These are phyloP conservation scores for Ancistrus triradiatus DNA, from an alignment of 2,113 vertebrate species.

Conservation along the genomic window DNA sequence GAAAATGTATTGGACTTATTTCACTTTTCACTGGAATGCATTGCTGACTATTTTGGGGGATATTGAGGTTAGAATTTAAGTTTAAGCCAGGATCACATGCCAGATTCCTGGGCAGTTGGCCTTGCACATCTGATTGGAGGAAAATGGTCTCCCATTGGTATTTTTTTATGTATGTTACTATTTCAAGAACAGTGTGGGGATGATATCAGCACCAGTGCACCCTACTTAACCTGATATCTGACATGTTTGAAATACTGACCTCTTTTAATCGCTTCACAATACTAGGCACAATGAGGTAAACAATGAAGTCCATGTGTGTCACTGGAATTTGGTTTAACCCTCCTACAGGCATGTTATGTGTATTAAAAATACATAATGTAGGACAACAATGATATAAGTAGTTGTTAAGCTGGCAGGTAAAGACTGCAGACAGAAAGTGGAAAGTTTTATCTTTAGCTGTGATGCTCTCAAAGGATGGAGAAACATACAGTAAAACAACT, in stretches of 20 bases:
- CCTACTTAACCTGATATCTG: slow-evolving; percentile 18
- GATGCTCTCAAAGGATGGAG: slow-evolving; percentile 35
- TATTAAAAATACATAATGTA: slow-evolving; percentile 45
- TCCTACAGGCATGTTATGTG: slow-evolving; percentile 18
- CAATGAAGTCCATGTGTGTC: slow-evolving; percentile 7
- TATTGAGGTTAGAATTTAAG: too few species aligned
- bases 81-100: slow-evolving; percentile 14
- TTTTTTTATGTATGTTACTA: slow-evolving; percentile 27
- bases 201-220: slow-evolving; percentile 44
- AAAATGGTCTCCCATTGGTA: slow-evolving; percentile 28
- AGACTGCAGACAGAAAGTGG: too few species aligned
- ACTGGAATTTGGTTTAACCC: slow-evolving; percentile 33
- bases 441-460: slow-evolving; percentile 18
- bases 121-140: slow-evolving; percentile 29
- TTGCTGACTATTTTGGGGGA: slow-evolving; percentile 14
- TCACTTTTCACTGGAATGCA: slow-evolving; percentile 19
- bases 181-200: slow-evolving; percentile 18
- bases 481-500: neutral
- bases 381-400: slow-evolving; percentile 48
- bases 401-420: neutral
- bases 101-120: slow-evolving; percentile 21
- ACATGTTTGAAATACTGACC: slow-evolving; percentile 38
- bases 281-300: slow-evolving; percentile 13
- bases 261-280: too few species aligned
- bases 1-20: neutral